Conservation (phyloP, 2,113 vertebrate genomes). For the Cyphomyrus plagiostoma region DNA sequence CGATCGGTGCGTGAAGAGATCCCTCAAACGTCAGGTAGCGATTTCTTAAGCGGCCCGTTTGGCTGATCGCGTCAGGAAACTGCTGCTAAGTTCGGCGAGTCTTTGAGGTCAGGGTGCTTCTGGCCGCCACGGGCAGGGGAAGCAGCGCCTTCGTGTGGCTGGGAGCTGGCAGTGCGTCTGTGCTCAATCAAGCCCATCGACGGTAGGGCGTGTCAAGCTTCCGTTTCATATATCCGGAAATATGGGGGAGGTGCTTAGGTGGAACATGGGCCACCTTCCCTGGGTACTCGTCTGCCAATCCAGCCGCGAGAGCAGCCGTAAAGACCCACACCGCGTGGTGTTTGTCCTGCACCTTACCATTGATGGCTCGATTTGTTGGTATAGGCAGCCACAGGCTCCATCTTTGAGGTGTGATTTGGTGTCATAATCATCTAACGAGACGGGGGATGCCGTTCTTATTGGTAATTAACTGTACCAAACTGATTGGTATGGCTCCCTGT, state of each 20-base stretch:
- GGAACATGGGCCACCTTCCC: not conserved
- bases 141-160: not conserved
- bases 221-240: not conserved
- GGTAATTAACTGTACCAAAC: conserved; percentile 91
- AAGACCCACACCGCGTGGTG: not conserved
- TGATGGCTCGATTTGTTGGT: conserved; percentile 64
- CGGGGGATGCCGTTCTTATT: conserved; percentile 83
- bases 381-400: conserved; percentile 63
- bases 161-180: not conserved
- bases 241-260: not conserved
- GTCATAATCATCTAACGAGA: conserved; percentile 90
- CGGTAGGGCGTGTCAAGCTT: not conserved
- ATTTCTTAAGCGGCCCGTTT: conserved; percentile 33
- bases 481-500: conserved; percentile 88
- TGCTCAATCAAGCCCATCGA: not conserved
- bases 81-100: conserved; percentile 47
- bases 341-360: conserved; percentile 38
- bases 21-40: not conserved
- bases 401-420: conserved; percentile 76
- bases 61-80: conserved; percentile 20
- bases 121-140: not conserved
- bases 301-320: not conserved
- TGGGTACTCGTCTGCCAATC: not conserved
- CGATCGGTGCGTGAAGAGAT: not conserved
- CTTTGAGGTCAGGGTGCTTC: conserved; percentile 35